Conservation (phyloP, 2,888 invertebrate species). For the Idaea straminata region DNA sequence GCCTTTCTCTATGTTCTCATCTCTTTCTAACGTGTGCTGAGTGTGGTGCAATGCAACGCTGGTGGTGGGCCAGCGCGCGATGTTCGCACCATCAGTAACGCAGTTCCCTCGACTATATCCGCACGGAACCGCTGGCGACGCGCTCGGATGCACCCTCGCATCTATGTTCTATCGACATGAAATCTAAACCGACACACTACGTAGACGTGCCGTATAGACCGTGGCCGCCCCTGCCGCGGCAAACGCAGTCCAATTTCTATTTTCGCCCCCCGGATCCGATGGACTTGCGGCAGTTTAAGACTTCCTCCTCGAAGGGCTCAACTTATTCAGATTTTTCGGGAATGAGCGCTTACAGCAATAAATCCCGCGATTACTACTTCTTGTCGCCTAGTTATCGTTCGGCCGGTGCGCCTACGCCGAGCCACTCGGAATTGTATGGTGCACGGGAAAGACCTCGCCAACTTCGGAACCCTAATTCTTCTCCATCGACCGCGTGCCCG, state of each 20-base stretch:
- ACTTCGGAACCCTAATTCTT: constrained; percentile 61
- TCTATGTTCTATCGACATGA: constrained; percentile 71
- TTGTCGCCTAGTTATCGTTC: constrained; percentile 85
- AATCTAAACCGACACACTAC: constrained; percentile 81
- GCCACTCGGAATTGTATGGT: constrained; percentile 58
- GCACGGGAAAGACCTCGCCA: constrained; percentile 66
- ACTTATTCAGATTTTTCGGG: constrained; percentile 75
- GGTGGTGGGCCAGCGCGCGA: constrained; percentile 64
- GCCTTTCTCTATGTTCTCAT: constrained; percentile 76
- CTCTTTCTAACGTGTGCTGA: constrained; percentile 69
- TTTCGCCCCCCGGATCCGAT: constrained; percentile 72
- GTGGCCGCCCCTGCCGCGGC: constrained; percentile 83
- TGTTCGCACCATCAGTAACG: constrained; percentile 67
- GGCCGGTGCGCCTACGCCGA: constrained; percentile 80
- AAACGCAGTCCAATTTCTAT: constrained; percentile 73
- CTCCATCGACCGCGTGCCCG: constrained; percentile 75
- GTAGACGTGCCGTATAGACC: constrained; percentile 79
- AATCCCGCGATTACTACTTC: constrained; percentile 80
- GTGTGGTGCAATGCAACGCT: constrained; percentile 50
- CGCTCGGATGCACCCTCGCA: constrained; percentile 73
- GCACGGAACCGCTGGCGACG: constrained; percentile 67
- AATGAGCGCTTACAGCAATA: constrained; percentile 74
- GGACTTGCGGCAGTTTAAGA: constrained; percentile 74
- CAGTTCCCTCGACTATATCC: constrained; percentile 69
- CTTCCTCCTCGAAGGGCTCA: constrained; percentile 67